A percentile compares a stretch with the other conserved stretches of the same genome.
Evolutionary conservation across 2,888 invertebrate species (phyloP).

Genomic region (Tetramorium bicarinatum): DNA sequence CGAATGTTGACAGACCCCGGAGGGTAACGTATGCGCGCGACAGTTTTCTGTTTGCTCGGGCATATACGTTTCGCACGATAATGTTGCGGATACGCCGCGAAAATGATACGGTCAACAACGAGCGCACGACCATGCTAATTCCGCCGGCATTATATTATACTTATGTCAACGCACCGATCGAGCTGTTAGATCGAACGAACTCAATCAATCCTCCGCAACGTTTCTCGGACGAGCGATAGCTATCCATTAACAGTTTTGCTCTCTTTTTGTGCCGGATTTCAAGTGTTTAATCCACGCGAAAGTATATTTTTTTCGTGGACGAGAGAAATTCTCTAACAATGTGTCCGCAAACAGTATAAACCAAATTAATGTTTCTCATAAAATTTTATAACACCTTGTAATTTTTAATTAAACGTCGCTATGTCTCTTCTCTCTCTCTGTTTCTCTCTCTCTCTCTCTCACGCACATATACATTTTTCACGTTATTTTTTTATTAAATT

Average conservation of each 20-base stretch:
- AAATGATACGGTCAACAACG: slow-evolving; percentile 72
- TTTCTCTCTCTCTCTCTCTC: not conserved
- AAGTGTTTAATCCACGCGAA: not conserved
- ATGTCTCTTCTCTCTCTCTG: not conserved
- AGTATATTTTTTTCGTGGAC: not conserved
- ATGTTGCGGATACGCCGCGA: slow-evolving; percentile 72
- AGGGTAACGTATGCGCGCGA: slow-evolving; percentile 48
- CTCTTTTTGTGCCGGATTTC: not conserved
- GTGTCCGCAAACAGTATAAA: not conserved
- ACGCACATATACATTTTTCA: not conserved
- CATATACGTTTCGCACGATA: slow-evolving; percentile 65
- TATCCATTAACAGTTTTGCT: not conserved
- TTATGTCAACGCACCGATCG: slow-evolving; percentile 12
- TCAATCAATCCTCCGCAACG: not conserved
- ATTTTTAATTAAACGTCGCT: not conserved
- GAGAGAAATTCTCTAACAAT: not conserved
- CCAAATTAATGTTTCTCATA: not conserved
- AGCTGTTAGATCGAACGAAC: slow-evolving; percentile 19
- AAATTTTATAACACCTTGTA: slow-evolving; percentile 1
- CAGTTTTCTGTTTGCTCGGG: slow-evolving; percentile 71
- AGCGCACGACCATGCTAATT: slow-evolving; percentile 53
- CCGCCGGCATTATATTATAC: not conserved
- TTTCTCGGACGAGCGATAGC: not conserved
- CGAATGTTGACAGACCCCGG: slow-evolving; percentile 65
- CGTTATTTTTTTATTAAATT: not conserved